Base-by-base conservation (phyloP, 2,888 invertebrate genomes). In the Candidula unifasciata region DNA sequence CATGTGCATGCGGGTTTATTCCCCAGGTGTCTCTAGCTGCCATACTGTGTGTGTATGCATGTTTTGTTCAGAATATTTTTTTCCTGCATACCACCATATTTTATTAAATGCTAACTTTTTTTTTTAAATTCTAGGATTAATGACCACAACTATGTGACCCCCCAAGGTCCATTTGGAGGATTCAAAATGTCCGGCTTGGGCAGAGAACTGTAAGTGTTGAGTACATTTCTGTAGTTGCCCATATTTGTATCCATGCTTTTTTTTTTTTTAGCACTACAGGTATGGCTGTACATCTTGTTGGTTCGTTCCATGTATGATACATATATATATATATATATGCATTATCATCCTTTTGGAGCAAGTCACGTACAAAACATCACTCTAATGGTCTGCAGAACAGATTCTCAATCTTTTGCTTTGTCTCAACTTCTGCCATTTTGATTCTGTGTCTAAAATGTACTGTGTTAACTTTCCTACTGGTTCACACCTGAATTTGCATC, bases 141-240 rank as follows among this genome's bases (percentile, higher is more conserved):
- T 86, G 90, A 90, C 68, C 92, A 92, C 87, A 89, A 91, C 74
- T 87, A 87, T 71, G 89, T 90, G 87, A 95, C 95, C 3, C 95
- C 96, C 66, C 97, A 97, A 93, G 95, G 96, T 30, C 98, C 99
- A 0, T 99, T 99, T 94, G 99, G 99, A 79, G 99, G 99, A 0
- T 99, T 95, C 95, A 98, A 98, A 94, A 96, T 97, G 95, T 98
- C 98, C 0, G 99, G 98, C 5, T 95, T 97, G 90, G 99, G 99
- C 5, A 96, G 99, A 87, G 99, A 99, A 95, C 96, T 97, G 91
- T 93, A 93, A 90, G 91, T 89, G 16, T 13, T 74, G 18, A 5
- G 21, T 44, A 5, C 24, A 10, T 33, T 0, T 71, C 54, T 6
- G 74, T 21, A 6, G 30, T 33, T 6, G 33, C n/a, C 16, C 30